Base-by-base conservation (phyloP, 2,113 vertebrate species). In the Ibidorhyncha struthersii region DNA sequence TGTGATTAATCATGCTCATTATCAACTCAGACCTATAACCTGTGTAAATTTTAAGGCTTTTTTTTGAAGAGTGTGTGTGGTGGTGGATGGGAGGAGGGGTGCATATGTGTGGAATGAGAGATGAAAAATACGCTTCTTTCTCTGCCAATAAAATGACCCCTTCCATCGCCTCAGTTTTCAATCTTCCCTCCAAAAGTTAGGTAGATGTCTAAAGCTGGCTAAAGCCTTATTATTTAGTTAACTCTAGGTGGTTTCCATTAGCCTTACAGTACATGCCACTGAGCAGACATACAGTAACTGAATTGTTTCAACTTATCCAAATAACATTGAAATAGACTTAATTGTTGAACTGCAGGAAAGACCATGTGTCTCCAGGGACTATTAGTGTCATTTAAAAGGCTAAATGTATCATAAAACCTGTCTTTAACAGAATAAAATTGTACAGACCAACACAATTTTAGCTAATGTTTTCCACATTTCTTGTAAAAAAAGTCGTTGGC, bases 391-490 rank as follows among this genome's bases (percentile, higher is more conserved):
- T 98, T 98, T 98, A 98, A 98, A 98, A 96, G 98, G 98, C 98
- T 98, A 98, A 98, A 98, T 98, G 98, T 98, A 98, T 98, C 98
- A 98, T 98, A 98, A 98, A 98, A 98, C 97, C 98, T 98, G 98
- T 98, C 98, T 98, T 98, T 98, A 98, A 87, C 80, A 59, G 97
- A 97, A 98, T 98, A 98, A 98, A 98, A 98, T 98, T 98, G 98
- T 98, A 97, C 98, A 99, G 98, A 98, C 98, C 98, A 98, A 98
- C 97, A 98, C 98, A 98, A 98, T 98, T 98, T 98, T 97, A 97
- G 91, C 90, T 98, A 98, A 98, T 99, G 98, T 97, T 98, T 98
- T 98, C 98, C 98, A 98, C 98, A 98, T 98, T 98, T 98, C 89
- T 98, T 97, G 93, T 96, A 96, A 93, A 97, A 93, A 77, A 94